Evolutionary conservation across 2,113 vertebrate genomes (phyloP), one percentile per base, ranked within the genome.

Genomic region (Turnix velox): DNA sequence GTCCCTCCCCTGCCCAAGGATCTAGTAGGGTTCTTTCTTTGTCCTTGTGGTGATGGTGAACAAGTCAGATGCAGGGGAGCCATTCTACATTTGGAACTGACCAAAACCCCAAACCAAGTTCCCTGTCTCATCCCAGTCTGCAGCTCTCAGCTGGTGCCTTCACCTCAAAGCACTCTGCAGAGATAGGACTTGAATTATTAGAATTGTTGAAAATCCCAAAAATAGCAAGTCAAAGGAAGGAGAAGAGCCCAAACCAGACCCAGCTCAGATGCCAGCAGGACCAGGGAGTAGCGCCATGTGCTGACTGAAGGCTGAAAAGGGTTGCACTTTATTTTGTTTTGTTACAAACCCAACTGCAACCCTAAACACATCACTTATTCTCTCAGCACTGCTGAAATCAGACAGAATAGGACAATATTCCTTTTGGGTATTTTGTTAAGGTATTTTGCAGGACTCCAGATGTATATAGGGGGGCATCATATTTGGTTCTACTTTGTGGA

Each of bases 111-210:
- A 24, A 30, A 40, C 43, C 1, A 1, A 12, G 23, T 39, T 27
- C 27, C 33, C 28, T 6, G 3, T 12, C 4, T 40, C 20, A 40
- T 37, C 37, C 9, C 10, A 2, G 14, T 11, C 14, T 45, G 37
- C 5, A 40, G 37, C 1, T 9, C 48, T 19, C 31, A 39, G 40
- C 31, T 35, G 35, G 39, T 35, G 54, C 48, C 40, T 40, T 16
- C 0, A 1, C 46, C 57, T 28, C 5, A 1, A 23, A 65, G n/a
- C 27, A 6, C 28, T 35, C 58, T 24, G 11, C 1, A 1, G 35
- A 43, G 28, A 33, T 57, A 25, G 23, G 16, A 12, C 33, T 54
- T 15, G 20, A 49, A 25, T 49, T 23, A 22, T 20, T 31, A 17
- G 12, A n/a, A 12, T 14, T 42, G 27, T 25, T 49, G 45, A 27